Percentiles rank a stretch among this genome's conserved stretches.
phyloP scores from a whole-genome alignment of 1,140 invertebrate genomes.

The Bactericera cockerelli region DNA sequence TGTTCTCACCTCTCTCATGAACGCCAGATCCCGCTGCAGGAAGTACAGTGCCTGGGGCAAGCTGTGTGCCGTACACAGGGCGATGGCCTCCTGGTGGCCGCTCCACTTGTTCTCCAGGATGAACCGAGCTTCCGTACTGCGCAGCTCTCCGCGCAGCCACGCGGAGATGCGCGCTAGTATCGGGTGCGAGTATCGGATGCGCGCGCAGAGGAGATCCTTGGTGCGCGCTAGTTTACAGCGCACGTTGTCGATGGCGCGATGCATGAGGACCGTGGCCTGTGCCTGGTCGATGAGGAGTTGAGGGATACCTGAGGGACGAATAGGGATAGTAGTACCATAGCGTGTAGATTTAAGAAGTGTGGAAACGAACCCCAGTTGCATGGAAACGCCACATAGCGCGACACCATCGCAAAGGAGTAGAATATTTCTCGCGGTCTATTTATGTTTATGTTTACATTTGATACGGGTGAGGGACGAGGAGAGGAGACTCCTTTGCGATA shows the following conservation, averaged over 20 bases:
- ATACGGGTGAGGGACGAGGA: no score
- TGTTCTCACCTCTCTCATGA: constrained; percentile 79
- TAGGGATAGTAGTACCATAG: no score
- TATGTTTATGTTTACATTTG: no score
- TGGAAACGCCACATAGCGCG: no score
- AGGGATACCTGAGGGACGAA: constrained; percentile 38
- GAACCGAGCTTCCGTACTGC: constrained; percentile 42
- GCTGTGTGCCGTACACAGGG: constrained; percentile 56
- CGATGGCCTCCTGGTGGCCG: constrained; percentile 72
- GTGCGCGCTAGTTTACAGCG: constrained; percentile 48
- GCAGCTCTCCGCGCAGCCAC: constrained; percentile 56
- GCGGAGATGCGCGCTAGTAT: constrained; percentile 58
- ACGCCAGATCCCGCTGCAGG: constrained; percentile 69
- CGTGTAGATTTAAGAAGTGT: no score
- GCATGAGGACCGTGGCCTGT: constrained; percentile 72
- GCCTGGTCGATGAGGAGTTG: constrained; percentile 72
- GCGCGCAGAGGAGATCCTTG: constrained; percentile 41
- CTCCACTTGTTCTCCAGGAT: constrained; percentile 67
- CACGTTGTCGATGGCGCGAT: constrained; percentile 61
- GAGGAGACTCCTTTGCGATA: no score
- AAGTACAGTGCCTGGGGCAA: constrained; percentile 80
- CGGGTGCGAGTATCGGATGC: constrained; percentile 50
- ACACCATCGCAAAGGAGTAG: no score
- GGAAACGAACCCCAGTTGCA: no score
- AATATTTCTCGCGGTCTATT: no score